A percentile compares a stretch with the other conserved stretches of the same genome.
These are phyloP conservation scores for Loris lydekkerianus DNA, from an alignment of 2,797 vertebrate species.

Conservation along the genomic window DNA sequence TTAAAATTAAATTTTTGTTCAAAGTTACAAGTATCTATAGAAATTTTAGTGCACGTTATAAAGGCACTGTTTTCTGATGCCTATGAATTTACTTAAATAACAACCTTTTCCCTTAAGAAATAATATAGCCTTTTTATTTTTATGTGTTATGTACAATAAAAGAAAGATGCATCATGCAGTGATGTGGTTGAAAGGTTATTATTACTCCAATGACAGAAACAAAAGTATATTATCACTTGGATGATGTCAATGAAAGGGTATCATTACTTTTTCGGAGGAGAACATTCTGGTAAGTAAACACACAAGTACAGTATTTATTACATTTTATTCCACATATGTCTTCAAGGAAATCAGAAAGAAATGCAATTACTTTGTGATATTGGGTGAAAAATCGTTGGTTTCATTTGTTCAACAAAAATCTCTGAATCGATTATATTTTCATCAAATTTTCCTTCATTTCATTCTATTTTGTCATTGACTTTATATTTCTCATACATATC, in stretches of 20 bases:
- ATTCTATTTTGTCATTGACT: slow-evolving; percentile 45
- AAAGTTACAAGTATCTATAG: slow-evolving; percentile 63
- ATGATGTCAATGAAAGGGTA: slow-evolving; percentile 88
- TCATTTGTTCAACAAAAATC: slow-evolving; percentile 80
- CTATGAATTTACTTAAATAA: slow-evolving; percentile 80
- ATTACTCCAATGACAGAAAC: slow-evolving; percentile 85
- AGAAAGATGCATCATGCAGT: slow-evolving; percentile 80
- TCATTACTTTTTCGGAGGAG: slow-evolving; percentile 86
- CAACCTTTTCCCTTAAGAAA: slow-evolving; percentile 76
- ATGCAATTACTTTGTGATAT: slow-evolving; percentile 73
- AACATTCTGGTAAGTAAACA: slow-evolving; percentile 88
- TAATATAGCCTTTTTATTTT: slow-evolving; percentile 83
- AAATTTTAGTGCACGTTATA: slow-evolving; percentile 73
- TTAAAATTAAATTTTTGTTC: slow-evolving; percentile 76
- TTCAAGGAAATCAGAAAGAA: slow-evolving; percentile 77
- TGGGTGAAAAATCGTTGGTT: slow-evolving; percentile 64
- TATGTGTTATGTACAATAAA: slow-evolving; percentile 83
- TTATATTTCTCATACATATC: slow-evolving; percentile 62
- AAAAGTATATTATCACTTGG: slow-evolving; percentile 86
- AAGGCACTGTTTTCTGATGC: slow-evolving; percentile 73
- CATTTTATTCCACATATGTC: slow-evolving; percentile 78
- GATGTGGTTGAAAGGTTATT: slow-evolving; percentile 88
- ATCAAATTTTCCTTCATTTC: slow-evolving; percentile 43
- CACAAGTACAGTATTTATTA: slow-evolving; percentile 83
- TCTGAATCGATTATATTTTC: slow-evolving; percentile 72